These are phyloP conservation scores for Serranus cabrilla DNA, from an alignment of 2,797 vertebrate species.

Conservation along the genomic window DNA sequence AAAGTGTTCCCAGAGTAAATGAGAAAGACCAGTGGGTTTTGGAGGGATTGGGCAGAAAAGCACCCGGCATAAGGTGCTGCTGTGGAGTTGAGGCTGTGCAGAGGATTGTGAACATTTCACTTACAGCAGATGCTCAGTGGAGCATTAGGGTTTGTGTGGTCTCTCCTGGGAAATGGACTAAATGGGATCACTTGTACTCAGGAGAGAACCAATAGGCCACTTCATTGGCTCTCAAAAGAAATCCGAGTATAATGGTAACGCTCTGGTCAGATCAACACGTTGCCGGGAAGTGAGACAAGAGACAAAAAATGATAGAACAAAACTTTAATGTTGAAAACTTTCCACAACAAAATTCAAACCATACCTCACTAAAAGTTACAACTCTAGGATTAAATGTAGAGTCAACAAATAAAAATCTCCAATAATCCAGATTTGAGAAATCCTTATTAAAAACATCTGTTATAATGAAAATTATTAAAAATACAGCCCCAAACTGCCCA, in stretches of 20 bases:
- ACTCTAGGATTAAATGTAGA: neutral
- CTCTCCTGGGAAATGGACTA: conserved; percentile 57
- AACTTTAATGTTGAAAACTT: neutral
- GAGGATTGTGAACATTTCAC: conserved; percentile 62
- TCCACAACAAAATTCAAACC: neutral
- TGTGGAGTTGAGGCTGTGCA: conserved; percentile 30
- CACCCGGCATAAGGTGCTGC: conserved; percentile 29
- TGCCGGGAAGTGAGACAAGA: conserved; percentile 4
- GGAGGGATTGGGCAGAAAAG: conserved; percentile 27
- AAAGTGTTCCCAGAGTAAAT: conserved; percentile 18
- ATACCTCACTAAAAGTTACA: neutral
- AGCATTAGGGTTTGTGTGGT: conserved; percentile 47
- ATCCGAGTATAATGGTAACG: conserved; percentile 14
- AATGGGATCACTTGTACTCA: conserved; percentile 63
- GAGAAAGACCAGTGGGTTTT: conserved; percentile 15
- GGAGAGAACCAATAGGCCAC: conserved; percentile 30
- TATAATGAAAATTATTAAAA: neutral
- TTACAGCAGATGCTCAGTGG: conserved; percentile 56
- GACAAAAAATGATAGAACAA: neutral
- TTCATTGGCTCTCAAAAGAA: conserved; percentile 43
- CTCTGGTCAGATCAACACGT: conserved; percentile 14
- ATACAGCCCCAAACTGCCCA: neutral
- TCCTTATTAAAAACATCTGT: neutral
- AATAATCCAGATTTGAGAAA: neutral
- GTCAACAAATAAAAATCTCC: neutral